phyloP scores from a whole-genome alignment of 2,113 vertebrate species.

The Irena cyanogastra region DNA sequence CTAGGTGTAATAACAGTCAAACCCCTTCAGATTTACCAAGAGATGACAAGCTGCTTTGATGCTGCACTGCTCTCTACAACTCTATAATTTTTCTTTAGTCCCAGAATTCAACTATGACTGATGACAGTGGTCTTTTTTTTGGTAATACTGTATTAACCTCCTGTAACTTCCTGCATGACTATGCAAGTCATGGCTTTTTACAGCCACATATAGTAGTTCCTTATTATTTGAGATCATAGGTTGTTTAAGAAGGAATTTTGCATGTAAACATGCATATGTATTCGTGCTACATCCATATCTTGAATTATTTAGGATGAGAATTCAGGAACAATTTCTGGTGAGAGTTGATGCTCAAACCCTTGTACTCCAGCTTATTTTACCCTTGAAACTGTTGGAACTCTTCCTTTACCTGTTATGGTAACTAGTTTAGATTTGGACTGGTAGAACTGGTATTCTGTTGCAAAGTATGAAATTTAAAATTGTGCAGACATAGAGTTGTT shows the following conservation, averaged over 20 bases:
- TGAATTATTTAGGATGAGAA: background rate
- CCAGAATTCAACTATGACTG: background rate
- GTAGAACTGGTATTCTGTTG: background rate
- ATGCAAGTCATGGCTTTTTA: background rate
- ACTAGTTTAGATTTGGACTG: background rate
- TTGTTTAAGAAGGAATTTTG: background rate
- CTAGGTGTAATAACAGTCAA: background rate
- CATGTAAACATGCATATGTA: rapidly evolving
- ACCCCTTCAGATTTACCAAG: background rate
- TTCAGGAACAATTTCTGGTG: background rate
- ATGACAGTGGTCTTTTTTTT: background rate
- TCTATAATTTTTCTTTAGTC: background rate
- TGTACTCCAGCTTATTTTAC: background rate
- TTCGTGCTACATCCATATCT: background rate
- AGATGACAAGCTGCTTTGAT: background rate
- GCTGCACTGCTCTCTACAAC: background rate
- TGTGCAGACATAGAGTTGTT: background rate
- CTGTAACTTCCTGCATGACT: background rate
- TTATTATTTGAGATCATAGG: background rate
- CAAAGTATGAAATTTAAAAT: background rate
- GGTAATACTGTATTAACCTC: background rate
- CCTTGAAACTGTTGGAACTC: background rate
- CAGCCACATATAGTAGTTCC: background rate
- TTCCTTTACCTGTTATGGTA: background rate
- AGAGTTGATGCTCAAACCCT: background rate